phyloP scores from a whole-genome alignment of 2,797 vertebrate genomes.

The Acanthurus lineatus region DNA sequence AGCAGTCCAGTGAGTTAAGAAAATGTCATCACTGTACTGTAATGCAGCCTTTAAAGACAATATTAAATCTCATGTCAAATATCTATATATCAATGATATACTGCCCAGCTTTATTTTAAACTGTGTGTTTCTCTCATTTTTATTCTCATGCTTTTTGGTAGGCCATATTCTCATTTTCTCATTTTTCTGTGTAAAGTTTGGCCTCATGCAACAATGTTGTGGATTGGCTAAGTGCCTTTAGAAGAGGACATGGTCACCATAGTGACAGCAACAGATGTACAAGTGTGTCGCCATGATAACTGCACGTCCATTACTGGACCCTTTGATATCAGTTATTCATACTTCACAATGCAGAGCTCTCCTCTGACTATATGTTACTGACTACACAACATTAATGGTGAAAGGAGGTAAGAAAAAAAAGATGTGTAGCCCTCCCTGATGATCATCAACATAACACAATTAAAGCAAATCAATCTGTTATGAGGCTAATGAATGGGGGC shows the following conservation, averaged over 20 bases:
- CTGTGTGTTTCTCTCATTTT: too few species aligned
- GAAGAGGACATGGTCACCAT: conserved; percentile 64
- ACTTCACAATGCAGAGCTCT: not conserved
- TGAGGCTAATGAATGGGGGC: conserved; percentile 38
- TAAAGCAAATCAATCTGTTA: conserved; percentile 29
- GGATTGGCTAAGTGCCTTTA: conserved; percentile 53
- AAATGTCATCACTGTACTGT: too few species aligned
- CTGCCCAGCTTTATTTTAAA: not conserved
- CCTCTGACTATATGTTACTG: conserved; percentile 5
- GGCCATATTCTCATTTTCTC: too few species aligned
- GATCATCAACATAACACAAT: not conserved
- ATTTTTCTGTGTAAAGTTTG: conserved; percentile 52
- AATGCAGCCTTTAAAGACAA: too few species aligned
- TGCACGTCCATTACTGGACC: conserved; percentile 9
- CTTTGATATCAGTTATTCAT: conserved; percentile 30
- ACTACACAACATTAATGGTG: not conserved
- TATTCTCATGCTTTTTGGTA: too few species aligned
- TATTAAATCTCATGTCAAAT: too few species aligned
- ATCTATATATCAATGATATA: too few species aligned
- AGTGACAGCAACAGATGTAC: conserved; percentile 79
- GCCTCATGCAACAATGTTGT: conserved; percentile 64
- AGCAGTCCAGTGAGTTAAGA: too few species aligned
- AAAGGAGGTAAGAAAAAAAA: conserved; percentile 19
- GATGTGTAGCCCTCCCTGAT: conserved; percentile 4
- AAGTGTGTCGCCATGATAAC: conserved; percentile 52